These are phyloP conservation scores for Cyanoderma ruficeps DNA, from an alignment of 2,113 vertebrate genomes.

Conservation along the genomic window DNA sequence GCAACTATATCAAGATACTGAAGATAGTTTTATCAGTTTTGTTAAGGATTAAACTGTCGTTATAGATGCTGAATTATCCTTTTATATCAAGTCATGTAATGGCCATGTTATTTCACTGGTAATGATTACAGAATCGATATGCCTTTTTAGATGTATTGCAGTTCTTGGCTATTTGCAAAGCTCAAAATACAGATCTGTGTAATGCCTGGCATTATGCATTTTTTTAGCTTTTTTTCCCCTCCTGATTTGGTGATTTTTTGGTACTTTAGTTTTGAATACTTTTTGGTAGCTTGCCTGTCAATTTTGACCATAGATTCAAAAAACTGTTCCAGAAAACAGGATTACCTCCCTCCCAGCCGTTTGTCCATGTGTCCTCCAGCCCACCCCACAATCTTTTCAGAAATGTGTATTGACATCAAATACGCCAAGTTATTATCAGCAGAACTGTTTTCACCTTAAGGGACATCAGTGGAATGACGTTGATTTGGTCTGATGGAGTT, in stretches of 20 bases:
- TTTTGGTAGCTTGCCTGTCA: not conserved
- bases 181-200: not conserved
- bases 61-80: not conserved
- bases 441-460: not conserved
- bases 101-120: not conserved
- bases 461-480: not conserved
- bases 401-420: accelerated
- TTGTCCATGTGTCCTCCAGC: accelerated
- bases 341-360: not conserved
- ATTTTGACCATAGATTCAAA: not conserved
- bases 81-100: not conserved
- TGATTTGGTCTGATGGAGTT: not conserved
- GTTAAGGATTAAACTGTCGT: not conserved
- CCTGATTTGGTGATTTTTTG: not conserved
- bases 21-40: not conserved
- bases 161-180: not conserved
- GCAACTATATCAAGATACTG: not conserved
- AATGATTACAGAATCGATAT: not conserved
- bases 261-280: not conserved
- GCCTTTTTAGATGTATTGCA: not conserved
- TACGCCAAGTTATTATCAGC: not conserved
- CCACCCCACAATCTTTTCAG: not conserved
- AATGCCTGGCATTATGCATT: not conserved
- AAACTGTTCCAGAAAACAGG: not conserved
- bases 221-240: not conserved